These are phyloP conservation scores for Neomicropteryx cornuta DNA, from an alignment of 1,140 invertebrate species.

Conservation along the genomic window DNA sequence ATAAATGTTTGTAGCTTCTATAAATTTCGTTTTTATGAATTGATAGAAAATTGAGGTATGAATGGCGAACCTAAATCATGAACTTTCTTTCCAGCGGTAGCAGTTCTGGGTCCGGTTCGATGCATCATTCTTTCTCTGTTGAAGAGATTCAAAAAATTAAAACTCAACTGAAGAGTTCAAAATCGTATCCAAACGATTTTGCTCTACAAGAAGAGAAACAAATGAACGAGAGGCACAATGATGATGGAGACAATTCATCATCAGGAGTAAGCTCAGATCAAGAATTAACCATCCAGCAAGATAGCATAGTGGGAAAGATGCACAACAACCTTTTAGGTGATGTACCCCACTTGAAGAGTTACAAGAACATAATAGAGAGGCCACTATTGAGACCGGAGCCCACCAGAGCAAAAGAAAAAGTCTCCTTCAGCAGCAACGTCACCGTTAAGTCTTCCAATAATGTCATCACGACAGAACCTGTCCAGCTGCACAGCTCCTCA, in stretches of 20 bases:
- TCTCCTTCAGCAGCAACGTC: slow-evolving; percentile 37
- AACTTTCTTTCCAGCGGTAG: slow-evolving; percentile 49
- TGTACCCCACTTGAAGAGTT: too few species aligned
- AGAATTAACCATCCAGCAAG: slow-evolving; percentile 40
- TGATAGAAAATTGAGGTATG: too few species aligned
- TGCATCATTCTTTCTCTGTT: slow-evolving; percentile 75
- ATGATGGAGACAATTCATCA: slow-evolving; percentile 78
- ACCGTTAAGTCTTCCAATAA: slow-evolving; percentile 39
- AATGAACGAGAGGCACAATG: slow-evolving; percentile 26
- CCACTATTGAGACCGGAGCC: slow-evolving; percentile 21
- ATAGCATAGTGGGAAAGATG: too few species aligned
- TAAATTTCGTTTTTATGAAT: too few species aligned
- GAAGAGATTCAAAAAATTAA: slow-evolving; percentile 80
- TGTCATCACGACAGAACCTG: slow-evolving; percentile 39
- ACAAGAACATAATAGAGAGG: slow-evolving; percentile 11
- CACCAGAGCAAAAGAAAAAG: slow-evolving; percentile 31
- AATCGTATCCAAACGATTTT: slow-evolving; percentile 74
- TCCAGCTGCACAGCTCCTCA: slow-evolving; percentile 20
- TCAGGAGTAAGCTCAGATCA: slow-evolving; percentile 80
- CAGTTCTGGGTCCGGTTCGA: slow-evolving; percentile 58
- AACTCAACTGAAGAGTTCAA: slow-evolving; percentile 71
- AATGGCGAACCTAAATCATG: too few species aligned
- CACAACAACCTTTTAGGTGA: too few species aligned
- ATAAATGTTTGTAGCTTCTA: too few species aligned
- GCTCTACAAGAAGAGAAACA: slow-evolving; percentile 39